phyloP scores from a whole-genome alignment of 35 echinoderm and acorn worm genomes.

The Patiria miniata region DNA sequence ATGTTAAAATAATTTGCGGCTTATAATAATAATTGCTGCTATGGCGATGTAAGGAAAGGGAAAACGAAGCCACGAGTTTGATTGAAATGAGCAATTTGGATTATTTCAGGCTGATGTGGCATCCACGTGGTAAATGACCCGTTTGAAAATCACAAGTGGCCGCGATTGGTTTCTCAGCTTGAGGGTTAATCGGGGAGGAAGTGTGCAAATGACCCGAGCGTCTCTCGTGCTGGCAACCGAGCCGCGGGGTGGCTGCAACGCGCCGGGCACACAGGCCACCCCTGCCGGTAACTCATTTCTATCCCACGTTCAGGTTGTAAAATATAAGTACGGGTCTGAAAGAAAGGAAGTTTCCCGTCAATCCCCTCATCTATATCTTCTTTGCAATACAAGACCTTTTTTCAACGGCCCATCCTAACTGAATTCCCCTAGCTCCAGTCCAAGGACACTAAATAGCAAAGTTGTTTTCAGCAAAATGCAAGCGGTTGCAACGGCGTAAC shows the following conservation, averaged over 20 bases:
- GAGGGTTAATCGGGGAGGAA: constrained; percentile 23
- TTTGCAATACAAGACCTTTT: too few relatives aligned
- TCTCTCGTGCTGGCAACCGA: constrained; percentile 17
- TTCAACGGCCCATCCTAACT: too few relatives aligned
- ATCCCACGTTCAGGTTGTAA: constrained; percentile 23
- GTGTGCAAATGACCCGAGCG: constrained; percentile 28
- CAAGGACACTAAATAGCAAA: too few relatives aligned
- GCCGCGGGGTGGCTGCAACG: neutral
- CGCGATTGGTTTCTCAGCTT: constrained; percentile 11
- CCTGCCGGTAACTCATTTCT: constrained; percentile 15
- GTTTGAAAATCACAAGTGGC: neutral
- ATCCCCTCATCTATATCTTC: too few relatives aligned
- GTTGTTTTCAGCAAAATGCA: too few relatives aligned
- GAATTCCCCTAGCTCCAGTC: too few relatives aligned
- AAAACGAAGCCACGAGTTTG: neutral
- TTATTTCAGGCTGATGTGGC: neutral
- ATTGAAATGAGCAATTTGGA: constrained; percentile 7
- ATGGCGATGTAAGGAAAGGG: too few relatives aligned
- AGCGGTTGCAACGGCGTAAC: too few relatives aligned
- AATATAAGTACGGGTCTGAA: neutral
- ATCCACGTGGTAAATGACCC: constrained; percentile 19
- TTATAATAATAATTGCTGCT: too few relatives aligned
- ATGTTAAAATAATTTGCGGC: too few relatives aligned
- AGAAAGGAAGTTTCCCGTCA: constrained; percentile 18
- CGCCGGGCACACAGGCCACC: neutral